Percentiles rank a stretch among this genome's conserved stretches.
Conservation (phyloP, 2,797 vertebrate genomes). For the Gallirallus australis region DNA sequence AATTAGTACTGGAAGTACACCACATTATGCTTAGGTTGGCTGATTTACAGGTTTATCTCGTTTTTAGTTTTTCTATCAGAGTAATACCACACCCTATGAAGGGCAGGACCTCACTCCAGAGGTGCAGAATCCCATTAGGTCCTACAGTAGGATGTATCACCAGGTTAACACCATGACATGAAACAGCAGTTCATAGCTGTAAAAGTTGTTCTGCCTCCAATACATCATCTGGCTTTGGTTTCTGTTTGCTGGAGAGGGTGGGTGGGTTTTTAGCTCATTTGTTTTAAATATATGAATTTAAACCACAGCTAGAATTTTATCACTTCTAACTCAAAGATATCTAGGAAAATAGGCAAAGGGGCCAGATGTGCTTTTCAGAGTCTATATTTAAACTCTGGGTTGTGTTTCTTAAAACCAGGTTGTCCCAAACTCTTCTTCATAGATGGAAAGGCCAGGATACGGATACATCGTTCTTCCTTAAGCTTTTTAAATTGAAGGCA, state of each 20-base stretch:
- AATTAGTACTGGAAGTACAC: neutral
- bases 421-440: neutral
- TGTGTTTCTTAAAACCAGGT: neutral
- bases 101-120: neutral
- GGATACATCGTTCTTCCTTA: neutral
- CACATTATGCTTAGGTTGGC: neutral
- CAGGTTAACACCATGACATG: neutral
- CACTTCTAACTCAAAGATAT: neutral
- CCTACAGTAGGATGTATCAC: neutral
- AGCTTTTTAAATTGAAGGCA: neutral
- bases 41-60: neutral
- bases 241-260: too few species aligned
- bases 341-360: accelerated
- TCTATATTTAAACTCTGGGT: neutral
- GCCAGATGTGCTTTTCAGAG: neutral
- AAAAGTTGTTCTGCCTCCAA: neutral
- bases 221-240: neutral
- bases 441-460: accelerated
- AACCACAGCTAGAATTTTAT: neutral
- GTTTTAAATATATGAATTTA: too few species aligned
- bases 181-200: neutral
- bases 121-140: neutral
- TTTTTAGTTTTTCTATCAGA: neutral
- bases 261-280: too few species aligned
- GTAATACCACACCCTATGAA: neutral